Percentiles rank a stretch among this genome's conserved stretches.
Evolutionary conservation across 2,888 invertebrate genomes (phyloP).

Genomic region (Lagria hirta): DNA sequence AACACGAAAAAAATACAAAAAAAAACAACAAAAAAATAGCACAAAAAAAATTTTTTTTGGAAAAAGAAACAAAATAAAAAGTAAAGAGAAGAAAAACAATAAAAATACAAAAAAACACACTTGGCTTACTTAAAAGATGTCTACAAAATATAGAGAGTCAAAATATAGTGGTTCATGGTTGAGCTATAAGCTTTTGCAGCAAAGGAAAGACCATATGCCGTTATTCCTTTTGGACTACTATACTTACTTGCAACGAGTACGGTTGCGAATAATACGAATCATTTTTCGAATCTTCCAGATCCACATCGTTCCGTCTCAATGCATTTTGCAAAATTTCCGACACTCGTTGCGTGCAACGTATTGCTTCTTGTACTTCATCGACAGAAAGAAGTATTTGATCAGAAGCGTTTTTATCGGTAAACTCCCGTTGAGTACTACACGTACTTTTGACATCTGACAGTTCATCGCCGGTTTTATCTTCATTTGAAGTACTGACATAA

Average conservation of each 20-base stretch:
- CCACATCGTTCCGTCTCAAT: slow-evolving; percentile 44
- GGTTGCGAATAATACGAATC: slow-evolving; percentile 49
- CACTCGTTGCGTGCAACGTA: slow-evolving; percentile 49
- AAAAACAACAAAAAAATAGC: too few relatives aligned
- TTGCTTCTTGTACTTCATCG: slow-evolving; percentile 49
- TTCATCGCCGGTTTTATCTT: slow-evolving; percentile 43
- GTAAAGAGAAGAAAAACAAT: too few relatives aligned
- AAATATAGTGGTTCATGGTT: too few relatives aligned
- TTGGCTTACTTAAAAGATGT: too few relatives aligned
- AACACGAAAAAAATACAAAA: too few relatives aligned
- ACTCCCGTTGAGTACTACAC: slow-evolving; percentile 49
- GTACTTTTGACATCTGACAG: slow-evolving; percentile 49
- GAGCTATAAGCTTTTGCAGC: too few relatives aligned
- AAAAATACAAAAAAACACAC: too few relatives aligned
- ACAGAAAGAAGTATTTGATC: slow-evolving; percentile 44
- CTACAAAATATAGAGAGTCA: too few relatives aligned
- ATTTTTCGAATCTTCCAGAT: slow-evolving; percentile 44
- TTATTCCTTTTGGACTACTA: too few relatives aligned
- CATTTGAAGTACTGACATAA: slow-evolving; percentile 42
- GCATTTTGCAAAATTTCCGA: slow-evolving; percentile 52
- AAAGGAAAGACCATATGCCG: background rate
- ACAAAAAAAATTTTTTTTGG: too few relatives aligned
- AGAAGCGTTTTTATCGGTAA: slow-evolving; percentile 45
- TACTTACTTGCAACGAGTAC: slow-evolving; percentile 36
- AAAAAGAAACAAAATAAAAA: too few relatives aligned